Percentiles rank a stretch among this genome's conserved stretches.
Conservation (phyloP, 2,113 vertebrate genomes). For the Dromas ardeola region DNA sequence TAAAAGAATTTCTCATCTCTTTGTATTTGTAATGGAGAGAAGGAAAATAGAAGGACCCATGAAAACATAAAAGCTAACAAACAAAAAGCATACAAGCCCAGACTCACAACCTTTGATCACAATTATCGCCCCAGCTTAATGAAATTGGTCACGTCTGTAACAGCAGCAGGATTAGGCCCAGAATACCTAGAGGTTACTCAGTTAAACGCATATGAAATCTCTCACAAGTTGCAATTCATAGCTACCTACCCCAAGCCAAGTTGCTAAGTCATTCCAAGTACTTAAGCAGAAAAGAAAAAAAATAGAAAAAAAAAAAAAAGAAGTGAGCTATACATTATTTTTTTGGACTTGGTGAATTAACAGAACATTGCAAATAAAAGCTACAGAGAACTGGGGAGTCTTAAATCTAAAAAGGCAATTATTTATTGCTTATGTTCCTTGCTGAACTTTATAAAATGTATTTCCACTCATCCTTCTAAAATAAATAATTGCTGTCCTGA, state of each 20-base stretch:
- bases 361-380: background rate
- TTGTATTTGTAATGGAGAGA: background rate
- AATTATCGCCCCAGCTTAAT: background rate
- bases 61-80: background rate
- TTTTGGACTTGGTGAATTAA: background rate
- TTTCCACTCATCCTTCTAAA: background rate
- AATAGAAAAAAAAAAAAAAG: background rate
- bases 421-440: background rate
- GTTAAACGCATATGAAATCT: background rate
- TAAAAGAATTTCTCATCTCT: background rate
- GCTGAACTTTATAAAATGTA: background rate
- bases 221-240: background rate
- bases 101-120: background rate
- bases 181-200: background rate
- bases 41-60: background rate
- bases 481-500: background rate
- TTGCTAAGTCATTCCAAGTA: conserved; percentile 48
- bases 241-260: conserved; percentile 44
- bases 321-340: background rate
- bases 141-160: background rate
- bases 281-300: background rate
- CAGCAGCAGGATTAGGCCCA: background rate
- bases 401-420: background rate
- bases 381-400: background rate
- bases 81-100: background rate